These are phyloP conservation scores for Potorous gilbertii DNA, from an alignment of 2,797 vertebrate species.

Conservation along the genomic window DNA sequence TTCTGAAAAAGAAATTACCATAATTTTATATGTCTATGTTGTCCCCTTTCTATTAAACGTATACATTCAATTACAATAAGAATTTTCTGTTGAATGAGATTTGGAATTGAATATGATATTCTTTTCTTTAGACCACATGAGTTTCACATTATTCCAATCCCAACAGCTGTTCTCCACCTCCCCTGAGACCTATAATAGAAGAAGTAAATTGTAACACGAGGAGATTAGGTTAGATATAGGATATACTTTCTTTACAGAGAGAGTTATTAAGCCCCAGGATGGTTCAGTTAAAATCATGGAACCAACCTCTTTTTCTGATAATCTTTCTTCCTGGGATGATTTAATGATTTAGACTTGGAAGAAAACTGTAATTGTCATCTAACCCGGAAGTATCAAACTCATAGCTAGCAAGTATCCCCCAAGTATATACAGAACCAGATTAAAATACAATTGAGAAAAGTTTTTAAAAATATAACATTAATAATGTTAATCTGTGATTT, in stretches of 20 bases:
- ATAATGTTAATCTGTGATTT: not conserved
- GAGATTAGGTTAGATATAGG: not conserved
- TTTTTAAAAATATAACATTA: not conserved
- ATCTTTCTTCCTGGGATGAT: not conserved
- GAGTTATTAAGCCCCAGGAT: not conserved
- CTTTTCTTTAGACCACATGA: not conserved
- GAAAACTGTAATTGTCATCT: not conserved
- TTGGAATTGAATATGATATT: not conserved
- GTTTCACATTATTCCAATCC: not conserved
- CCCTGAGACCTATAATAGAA: not conserved
- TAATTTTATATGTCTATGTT: not conserved
- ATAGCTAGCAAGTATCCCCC: not conserved
- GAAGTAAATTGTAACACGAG: not conserved
- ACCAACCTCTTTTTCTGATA: not conserved
- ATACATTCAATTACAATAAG: not conserved
- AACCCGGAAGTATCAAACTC: not conserved
- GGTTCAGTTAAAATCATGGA: not conserved
- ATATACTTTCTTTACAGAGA: not conserved
- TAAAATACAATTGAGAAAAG: not conserved
- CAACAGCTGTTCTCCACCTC: not conserved
- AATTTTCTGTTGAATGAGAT: not conserved
- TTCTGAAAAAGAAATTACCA: slow-evolving; percentile 37
- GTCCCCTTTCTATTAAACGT: not conserved
- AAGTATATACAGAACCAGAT: not conserved
- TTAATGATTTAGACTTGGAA: not conserved